phyloP scores from a whole-genome alignment of 2,113 vertebrate genomes.

The Gobius niger region DNA sequence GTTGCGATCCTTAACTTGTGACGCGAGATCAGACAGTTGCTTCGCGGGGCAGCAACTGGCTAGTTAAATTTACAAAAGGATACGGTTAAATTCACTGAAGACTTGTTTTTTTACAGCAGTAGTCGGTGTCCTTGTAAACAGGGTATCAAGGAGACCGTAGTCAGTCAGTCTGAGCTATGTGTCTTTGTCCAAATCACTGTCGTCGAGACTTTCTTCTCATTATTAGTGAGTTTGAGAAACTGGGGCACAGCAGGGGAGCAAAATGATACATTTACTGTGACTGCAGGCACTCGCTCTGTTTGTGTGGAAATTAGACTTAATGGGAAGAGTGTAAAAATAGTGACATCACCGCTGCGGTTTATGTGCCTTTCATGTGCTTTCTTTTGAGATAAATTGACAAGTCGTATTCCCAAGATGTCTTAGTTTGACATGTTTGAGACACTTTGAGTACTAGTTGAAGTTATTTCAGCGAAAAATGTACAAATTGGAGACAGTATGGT shows the following conservation, averaged over 20 bases:
- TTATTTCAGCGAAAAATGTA: not conserved
- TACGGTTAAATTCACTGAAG: not conserved
- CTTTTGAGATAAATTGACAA: conserved; percentile 28
- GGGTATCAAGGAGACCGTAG: conserved; percentile 4
- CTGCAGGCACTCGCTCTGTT: conserved; percentile 32
- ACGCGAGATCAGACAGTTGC: not conserved
- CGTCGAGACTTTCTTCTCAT: conserved; percentile 50
- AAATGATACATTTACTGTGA: conserved; percentile 58
- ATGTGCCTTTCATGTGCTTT: conserved; percentile 28
- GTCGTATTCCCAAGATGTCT: conserved; percentile 32
- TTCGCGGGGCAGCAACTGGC: too few relatives aligned
- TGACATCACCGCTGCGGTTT: conserved; percentile 24
- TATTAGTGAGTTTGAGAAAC: conserved; percentile 54
- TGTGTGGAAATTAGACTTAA: conserved; percentile 33
- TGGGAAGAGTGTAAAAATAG: conserved; percentile 35
- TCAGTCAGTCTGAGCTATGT: conserved; percentile 42
- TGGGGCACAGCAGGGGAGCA: conserved; percentile 65
- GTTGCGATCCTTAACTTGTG: not conserved
- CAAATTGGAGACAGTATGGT: not conserved
- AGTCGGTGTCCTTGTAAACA: conserved; percentile 1
- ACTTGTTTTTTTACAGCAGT: not conserved
- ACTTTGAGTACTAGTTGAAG: conserved; percentile 8
- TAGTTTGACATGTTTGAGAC: conserved; percentile 20
- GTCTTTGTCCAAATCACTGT: conserved; percentile 38
- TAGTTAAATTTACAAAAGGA: not conserved